Evolutionary conservation across 2,113 vertebrate species (phyloP), one percentile per base, ranked within the genome.

Genomic region (Pycnonotus jocosus): DNA sequence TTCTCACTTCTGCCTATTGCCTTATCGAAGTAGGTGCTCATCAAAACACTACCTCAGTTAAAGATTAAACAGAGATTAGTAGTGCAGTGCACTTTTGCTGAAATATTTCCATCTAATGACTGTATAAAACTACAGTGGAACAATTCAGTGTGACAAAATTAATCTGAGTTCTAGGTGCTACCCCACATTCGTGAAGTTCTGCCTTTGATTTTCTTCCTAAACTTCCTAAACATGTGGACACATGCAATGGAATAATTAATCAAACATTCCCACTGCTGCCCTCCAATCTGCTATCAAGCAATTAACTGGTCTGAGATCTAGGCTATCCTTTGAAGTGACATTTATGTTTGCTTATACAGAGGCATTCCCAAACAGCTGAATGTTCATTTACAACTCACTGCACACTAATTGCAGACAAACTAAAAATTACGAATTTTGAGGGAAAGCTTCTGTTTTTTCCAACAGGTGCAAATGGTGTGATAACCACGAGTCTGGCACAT

Each of bases 161-260:
- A 40, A 78, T 50, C 13, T 2, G 1, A 69, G 81, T 66, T 96
- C 11, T 45, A 77, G 68, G 33, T 66, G 35, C 35, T 44, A 12
- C 8, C 57, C 44, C 31, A 60, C 31, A 48, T 62, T 74, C 0
- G 0, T 45, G n/a, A 31, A 79, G 82, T 77, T 72, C 57, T 66
- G 27, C 40, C 23, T 92, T 76, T 81, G 12, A 22, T 42, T 62
- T 84, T 81, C 65, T 68, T 85, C 53, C 70, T 79, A 7, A 91
- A 57, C 17, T 17, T n/a, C n/a, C n/a, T n/a, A n/a, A n/a, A n/a
- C n/a, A n/a, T n/a, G 48, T 5, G 2, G 10, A 28, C 0, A 1
- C n/a, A 60, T 8, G 56, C 37, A 70, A 3, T 7, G 42, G 47
- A 88, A n/a, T 7, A 89, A 81, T 76, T 79, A 57, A 82, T 71